Evolutionary conservation across 2,797 vertebrate genomes (phyloP).

Genomic region (Paratrypauchen microcephalus): DNA sequence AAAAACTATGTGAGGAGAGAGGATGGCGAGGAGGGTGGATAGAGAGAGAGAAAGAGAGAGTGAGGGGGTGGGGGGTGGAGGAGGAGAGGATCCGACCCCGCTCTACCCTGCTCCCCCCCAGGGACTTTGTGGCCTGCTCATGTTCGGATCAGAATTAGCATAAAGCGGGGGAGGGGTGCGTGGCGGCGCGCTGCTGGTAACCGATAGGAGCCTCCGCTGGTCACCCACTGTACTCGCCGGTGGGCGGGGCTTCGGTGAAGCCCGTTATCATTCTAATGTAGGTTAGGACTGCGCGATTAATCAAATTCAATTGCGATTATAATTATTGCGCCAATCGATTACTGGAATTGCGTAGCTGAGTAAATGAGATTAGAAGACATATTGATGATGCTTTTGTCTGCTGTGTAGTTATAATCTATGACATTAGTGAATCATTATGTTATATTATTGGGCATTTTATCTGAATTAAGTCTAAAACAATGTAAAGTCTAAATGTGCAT

Average conservation of each 20-base stretch:
- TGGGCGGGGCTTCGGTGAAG: background rate
- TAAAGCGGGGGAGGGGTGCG: slow-evolving; percentile 65
- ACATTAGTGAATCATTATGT: too few relatives aligned
- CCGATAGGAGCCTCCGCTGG: slow-evolving; percentile 5
- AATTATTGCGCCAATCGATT: too few relatives aligned
- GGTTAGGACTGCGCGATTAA: too few relatives aligned
- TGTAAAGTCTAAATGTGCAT: too few relatives aligned
- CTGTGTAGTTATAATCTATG: too few relatives aligned
- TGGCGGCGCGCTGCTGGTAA: slow-evolving; percentile 29
- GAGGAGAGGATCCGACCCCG: slow-evolving; percentile 64
- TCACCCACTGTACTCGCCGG: background rate
- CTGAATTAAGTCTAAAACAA: too few relatives aligned
- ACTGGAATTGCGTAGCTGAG: too few relatives aligned
- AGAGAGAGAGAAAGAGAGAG: slow-evolving; percentile 37
- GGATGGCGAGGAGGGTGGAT: slow-evolving; percentile 44
- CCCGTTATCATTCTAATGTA: background rate
- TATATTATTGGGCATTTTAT: too few relatives aligned
- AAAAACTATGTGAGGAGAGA: slow-evolving; percentile 38
- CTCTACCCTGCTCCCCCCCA: slow-evolving; percentile 64
- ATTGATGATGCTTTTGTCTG: too few relatives aligned
- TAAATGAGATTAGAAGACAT: too few relatives aligned
- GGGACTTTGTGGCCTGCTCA: slow-evolving; percentile 77
- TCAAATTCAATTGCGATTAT: too few relatives aligned
- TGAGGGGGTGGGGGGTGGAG: slow-evolving; percentile 39
- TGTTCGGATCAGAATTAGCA: slow-evolving; percentile 79